Evolutionary conservation across 2,113 vertebrate genomes (phyloP), one percentile per base, ranked within the genome.

Genomic region (Motacilla tschutschensis): DNA sequence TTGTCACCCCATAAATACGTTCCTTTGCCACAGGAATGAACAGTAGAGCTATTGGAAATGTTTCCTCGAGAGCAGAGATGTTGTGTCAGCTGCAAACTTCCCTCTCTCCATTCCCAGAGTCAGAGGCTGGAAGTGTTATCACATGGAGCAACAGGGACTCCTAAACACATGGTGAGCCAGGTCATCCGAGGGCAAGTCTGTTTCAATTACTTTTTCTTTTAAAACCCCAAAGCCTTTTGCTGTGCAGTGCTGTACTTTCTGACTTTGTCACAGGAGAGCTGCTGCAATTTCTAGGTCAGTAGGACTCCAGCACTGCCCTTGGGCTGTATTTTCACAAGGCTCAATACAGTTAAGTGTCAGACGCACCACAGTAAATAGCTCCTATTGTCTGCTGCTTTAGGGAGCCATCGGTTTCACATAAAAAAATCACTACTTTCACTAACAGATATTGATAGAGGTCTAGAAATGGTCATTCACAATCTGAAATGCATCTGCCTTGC

Each of bases 221-320:
- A 92, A 92, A 90, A 50, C 75, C 89, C 78, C 92, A 90, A 88
- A 94, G 91, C 88, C 91, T 80, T 88, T 69, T 88, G 77, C 70
- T 70, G 65, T 10, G 26, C 55, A 38, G 51, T 14, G 71, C 90
- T 44, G 91, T 54, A 84, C 85, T 79, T 62, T 89, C 85, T 92
- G 90, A 94, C 85, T 91, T 86, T 86, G 85, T 69, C 80, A 81
- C 60, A 73, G 83, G 38, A 59, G 5, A 60, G 86, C 66, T 8
- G 6, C 80, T 55, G 21, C 75, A 14, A 31, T 86, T 93, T 94
- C 83, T 92, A 79, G 93, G 93, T 93, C 90, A 93, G 43, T 81
- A 51, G 93, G 80, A 38, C 90, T 89, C 71, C 78, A 33, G 85
- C 9, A 8, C 36, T 66, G 71, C 63, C 90, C 86, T 13, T 4